Conservation (phyloP, 1,140 invertebrate species). For the Drosophila seguyi region DNA sequence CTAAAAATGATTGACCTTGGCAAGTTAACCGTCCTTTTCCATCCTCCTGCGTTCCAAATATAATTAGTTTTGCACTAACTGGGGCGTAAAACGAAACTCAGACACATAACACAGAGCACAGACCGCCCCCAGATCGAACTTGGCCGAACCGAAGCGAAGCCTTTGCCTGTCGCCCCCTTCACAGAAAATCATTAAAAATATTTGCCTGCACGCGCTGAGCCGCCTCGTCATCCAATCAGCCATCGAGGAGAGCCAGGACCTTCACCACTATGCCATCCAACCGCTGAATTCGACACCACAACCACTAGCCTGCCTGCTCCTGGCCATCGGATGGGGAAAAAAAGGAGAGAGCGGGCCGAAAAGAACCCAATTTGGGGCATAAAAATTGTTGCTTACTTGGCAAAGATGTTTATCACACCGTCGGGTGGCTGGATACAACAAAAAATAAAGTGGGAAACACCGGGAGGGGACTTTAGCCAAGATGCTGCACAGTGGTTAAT, state of each 20-base stretch:
- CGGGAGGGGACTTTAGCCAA: constrained; percentile 1
- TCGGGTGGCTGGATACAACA: constrained; percentile 47
- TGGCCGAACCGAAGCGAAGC: constrained; percentile 21
- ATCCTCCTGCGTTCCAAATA: constrained; percentile 29
- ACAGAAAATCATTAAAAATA: constrained; percentile 79
- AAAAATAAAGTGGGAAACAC: constrained; percentile 27
- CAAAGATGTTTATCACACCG: constrained; percentile 83
- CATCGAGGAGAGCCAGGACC: constrained; percentile 17
- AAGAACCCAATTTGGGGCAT: constrained; percentile 80
- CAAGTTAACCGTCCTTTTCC: constrained; percentile 4
- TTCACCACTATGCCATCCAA: neutral
- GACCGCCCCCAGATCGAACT: constrained; percentile 59
- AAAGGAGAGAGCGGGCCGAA: constrained; percentile 22
- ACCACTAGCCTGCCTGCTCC: constrained; percentile 22
- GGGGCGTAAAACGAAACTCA: constrained; percentile 68
- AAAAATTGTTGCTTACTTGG: constrained; percentile 85
- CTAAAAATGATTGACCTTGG: constrained; percentile 35
- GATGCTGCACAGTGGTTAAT: constrained; percentile 25
- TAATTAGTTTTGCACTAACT: constrained; percentile 83
- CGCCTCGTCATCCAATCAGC: constrained; percentile 78
- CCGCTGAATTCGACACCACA: constrained; percentile 11
- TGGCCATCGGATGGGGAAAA: constrained; percentile 14
- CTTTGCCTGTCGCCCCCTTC: constrained; percentile 42
- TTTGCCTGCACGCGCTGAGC: constrained; percentile 79
- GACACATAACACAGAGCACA: constrained; percentile 46